These are phyloP conservation scores for Folsomia candida DNA, from an alignment of 2,888 invertebrate species.

Conservation along the genomic window DNA sequence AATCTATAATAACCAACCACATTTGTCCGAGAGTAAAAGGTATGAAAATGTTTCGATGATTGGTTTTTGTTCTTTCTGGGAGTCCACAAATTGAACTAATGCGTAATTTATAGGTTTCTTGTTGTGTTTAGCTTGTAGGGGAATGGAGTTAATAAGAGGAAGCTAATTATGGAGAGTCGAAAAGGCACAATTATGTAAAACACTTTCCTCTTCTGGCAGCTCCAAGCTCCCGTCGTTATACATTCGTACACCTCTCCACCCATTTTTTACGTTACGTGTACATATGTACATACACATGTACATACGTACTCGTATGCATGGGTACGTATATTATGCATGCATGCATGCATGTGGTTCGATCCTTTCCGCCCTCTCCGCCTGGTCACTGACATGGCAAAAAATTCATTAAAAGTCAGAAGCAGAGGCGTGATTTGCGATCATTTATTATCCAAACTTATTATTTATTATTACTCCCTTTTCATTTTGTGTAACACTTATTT, in stretches of 20 bases:
- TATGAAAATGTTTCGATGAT: not conserved
- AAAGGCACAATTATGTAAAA: slow-evolving; percentile 10
- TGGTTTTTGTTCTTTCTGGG: not conserved
- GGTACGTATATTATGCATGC: too few species aligned
- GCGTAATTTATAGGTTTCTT: slow-evolving; percentile 6
- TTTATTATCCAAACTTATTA: slow-evolving; percentile 33
- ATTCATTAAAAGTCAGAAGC: slow-evolving; percentile 31
- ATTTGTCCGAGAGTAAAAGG: not conserved
- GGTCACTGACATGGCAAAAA: slow-evolving; percentile 9
- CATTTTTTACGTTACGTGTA: not conserved
- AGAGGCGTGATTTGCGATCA: slow-evolving; percentile 40
- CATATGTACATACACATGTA: too few species aligned
- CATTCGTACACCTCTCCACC: not conserved
- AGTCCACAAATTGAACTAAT: slow-evolving; percentile 10
- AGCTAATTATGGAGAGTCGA: slow-evolving; percentile 7
- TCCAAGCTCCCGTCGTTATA: too few species aligned
- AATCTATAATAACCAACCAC: not conserved
- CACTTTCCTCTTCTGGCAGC: slow-evolving; percentile 5
- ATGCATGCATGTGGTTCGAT: not conserved
- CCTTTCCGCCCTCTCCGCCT: not conserved
- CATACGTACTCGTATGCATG: too few species aligned
- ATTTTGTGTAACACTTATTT: slow-evolving; percentile 24
- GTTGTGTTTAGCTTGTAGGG: not conserved
- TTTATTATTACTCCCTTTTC: slow-evolving; percentile 36
- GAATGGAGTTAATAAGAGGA: not conserved